phyloP scores from a whole-genome alignment of 1,140 invertebrate genomes.

The Hypothenemus hampei region DNA sequence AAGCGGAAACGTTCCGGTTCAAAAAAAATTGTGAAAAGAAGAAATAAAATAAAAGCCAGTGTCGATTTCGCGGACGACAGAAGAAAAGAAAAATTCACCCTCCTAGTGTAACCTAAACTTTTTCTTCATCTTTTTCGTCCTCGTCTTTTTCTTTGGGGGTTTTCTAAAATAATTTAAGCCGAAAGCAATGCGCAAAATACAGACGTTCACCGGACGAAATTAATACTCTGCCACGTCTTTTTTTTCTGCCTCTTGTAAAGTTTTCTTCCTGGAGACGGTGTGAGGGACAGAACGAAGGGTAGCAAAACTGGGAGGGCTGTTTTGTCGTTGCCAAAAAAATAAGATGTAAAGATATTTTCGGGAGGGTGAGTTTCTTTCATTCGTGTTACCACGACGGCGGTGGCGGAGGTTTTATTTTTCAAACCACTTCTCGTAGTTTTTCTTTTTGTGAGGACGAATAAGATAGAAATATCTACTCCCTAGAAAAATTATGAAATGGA shows the following conservation, averaged over 20 bases:
- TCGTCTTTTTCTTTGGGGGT: no score
- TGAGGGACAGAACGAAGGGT: slow-evolving; percentile 13
- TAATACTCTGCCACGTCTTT: slow-evolving; percentile 21
- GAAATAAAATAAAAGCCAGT: slow-evolving; percentile 17
- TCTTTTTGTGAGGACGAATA: no score
- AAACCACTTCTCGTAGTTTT: no score
- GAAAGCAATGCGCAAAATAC: slow-evolving; percentile 7
- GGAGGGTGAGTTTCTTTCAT: slow-evolving; percentile 8
- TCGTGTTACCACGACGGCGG: background rate
- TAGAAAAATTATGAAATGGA: no score
- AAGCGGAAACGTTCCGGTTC: no score
- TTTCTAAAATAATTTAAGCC: slow-evolving; percentile 6
- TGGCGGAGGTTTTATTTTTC: no score
- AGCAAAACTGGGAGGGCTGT: slow-evolving; percentile 13
- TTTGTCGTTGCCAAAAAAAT: slow-evolving; percentile 16
- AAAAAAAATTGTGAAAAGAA: no score
- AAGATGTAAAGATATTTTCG: slow-evolving; percentile 15
- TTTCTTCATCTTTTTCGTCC: slow-evolving; percentile 1
- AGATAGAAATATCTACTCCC: no score
- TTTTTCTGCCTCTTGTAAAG: no score
- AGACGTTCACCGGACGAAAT: slow-evolving; percentile 16
- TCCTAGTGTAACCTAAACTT: slow-evolving; percentile 2
- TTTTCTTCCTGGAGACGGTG: no score
- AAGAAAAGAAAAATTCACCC: slow-evolving; percentile 2
- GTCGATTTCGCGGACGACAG: slow-evolving; percentile 10